These are phyloP conservation scores for Cryptophagus acutangulus DNA, from an alignment of 2,888 invertebrate genomes.

Conservation along the genomic window DNA sequence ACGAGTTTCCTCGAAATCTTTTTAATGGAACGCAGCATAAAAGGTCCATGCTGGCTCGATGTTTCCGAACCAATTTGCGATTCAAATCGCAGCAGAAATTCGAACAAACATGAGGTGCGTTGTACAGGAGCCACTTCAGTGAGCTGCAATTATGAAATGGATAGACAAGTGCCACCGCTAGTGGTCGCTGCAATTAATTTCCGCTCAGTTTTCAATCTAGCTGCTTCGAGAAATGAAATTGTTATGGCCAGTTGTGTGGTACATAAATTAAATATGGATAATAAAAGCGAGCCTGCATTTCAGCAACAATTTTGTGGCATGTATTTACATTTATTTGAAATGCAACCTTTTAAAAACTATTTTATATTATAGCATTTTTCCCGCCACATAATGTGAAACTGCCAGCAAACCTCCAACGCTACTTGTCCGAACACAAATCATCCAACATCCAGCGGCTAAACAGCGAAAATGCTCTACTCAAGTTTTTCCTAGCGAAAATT, in stretches of 20 bases:
- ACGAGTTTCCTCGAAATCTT: slow-evolving; percentile 85
- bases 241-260: slow-evolving; percentile 77
- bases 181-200: slow-evolving; percentile 67
- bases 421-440: slow-evolving; percentile 60
- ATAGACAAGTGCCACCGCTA: slow-evolving; percentile 70
- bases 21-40: slow-evolving; percentile 83
- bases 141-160: slow-evolving; percentile 53
- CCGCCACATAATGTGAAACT: too few species aligned
- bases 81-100: slow-evolving; percentile 69
- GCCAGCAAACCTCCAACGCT: slow-evolving; percentile 77
- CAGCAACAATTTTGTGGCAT: slow-evolving; percentile 83
- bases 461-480: slow-evolving; percentile 80
- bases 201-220: slow-evolving; percentile 67
- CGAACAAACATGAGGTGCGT: slow-evolving; percentile 81
- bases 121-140: slow-evolving; percentile 64
- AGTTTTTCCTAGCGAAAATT: slow-evolving; percentile 80
- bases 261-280: slow-evolving; percentile 73
- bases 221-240: slow-evolving; percentile 79
- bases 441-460: slow-evolving; percentile 75
- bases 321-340: slow-evolving; percentile 70
- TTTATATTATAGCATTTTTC: too few species aligned
- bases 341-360: too few species aligned
- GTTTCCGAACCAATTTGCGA: slow-evolving; percentile 64
- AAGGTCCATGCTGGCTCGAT: slow-evolving; percentile 96
- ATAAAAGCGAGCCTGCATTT: slow-evolving; percentile 74